phyloP scores from a whole-genome alignment of 2,113 vertebrate genomes.

The Catharus bicknelli region DNA sequence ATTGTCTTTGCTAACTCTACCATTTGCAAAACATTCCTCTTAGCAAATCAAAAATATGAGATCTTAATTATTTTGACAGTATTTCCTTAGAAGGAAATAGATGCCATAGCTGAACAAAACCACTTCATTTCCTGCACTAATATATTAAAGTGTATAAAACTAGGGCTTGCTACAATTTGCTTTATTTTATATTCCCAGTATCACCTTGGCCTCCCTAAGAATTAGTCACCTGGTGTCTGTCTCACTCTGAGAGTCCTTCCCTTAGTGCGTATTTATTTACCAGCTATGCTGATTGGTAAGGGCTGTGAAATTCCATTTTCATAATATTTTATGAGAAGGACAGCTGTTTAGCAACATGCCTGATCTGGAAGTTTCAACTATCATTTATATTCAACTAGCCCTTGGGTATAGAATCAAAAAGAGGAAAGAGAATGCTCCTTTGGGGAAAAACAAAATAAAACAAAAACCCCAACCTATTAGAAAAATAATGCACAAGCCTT shows the following conservation, averaged over 20 bases:
- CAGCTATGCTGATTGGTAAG: neutral
- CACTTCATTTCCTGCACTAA: neutral
- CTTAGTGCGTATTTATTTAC: neutral
- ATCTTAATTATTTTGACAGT: neutral
- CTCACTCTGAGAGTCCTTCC: neutral
- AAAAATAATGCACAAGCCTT: neutral
- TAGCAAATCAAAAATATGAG: neutral
- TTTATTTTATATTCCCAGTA: neutral
- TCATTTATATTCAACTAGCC: neutral
- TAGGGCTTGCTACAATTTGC: neutral
- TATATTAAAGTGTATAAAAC: neutral
- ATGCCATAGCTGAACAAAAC: neutral
- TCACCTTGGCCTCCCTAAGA: neutral
- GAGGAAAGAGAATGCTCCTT: fast-evolving
- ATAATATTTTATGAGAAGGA: neutral
- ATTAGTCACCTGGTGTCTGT: neutral
- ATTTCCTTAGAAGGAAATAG: neutral
- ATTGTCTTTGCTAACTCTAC: neutral
- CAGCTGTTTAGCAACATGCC: neutral
- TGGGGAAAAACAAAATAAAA: too few relatives aligned
- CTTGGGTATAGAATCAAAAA: neutral
- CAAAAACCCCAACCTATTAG: neutral
- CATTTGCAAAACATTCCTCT: neutral
- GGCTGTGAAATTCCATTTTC: neutral
- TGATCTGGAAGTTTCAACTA: neutral